Percentiles rank a stretch among this genome's conserved stretches.
phyloP scores from a whole-genome alignment of 2,888 invertebrate genomes.

The Euplagia quadripunctaria region DNA sequence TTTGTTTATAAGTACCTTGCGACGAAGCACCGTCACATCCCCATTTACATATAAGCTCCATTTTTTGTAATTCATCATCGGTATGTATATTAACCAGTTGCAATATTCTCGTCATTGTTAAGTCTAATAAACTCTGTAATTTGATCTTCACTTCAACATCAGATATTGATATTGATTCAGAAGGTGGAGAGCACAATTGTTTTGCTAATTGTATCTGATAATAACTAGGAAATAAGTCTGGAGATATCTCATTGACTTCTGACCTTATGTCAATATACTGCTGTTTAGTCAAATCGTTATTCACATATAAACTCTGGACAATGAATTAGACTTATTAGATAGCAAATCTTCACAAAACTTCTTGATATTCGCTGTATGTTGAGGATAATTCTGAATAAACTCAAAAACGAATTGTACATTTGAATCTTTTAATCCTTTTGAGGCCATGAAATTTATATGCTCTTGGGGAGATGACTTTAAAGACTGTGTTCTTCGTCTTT shows the following conservation, averaged over 20 bases:
- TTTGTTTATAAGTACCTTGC: conserved; percentile 4
- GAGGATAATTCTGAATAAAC: neutral
- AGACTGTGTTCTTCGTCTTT: neutral
- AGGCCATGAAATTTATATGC: conserved; percentile 19
- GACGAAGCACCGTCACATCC: neutral
- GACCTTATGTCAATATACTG: neutral
- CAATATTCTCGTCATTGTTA: neutral
- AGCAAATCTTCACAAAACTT: conserved; percentile 3
- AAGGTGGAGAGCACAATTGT: neutral
- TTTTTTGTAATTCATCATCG: conserved; percentile 9
- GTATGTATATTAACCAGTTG: neutral
- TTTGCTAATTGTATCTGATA: neutral
- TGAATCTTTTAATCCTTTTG: neutral
- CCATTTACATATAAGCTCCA: neutral
- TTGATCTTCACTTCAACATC: neutral
- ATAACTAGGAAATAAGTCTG: neutral
- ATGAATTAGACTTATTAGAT: conserved; percentile 1
- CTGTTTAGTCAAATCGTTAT: neutral
- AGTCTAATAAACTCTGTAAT: conserved; percentile 17
- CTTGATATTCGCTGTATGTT: neutral
- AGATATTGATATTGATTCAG: neutral
- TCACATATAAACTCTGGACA: conserved; percentile 1
- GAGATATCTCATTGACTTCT: neutral
- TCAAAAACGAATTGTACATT: neutral
- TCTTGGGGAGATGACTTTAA: neutral